Evolutionary conservation across 2,113 vertebrate genomes (phyloP).

Genomic region (Rhinoderma darwinii): DNA sequence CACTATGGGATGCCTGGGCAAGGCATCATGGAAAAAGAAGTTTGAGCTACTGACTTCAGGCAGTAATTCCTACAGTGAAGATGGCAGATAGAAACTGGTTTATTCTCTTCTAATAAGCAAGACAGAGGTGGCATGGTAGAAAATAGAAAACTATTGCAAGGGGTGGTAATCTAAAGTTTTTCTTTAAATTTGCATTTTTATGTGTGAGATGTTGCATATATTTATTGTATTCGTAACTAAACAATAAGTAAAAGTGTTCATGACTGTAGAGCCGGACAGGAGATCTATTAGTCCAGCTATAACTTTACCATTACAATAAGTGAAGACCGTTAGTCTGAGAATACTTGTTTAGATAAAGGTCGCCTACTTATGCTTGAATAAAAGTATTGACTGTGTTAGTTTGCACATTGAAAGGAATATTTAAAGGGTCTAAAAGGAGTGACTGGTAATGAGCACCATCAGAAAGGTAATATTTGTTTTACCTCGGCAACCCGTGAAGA

Average conservation of each 20-base stretch:
- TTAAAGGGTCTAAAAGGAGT: constrained; percentile 50
- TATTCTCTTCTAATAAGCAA: too few species aligned
- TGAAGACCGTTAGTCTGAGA: not conserved
- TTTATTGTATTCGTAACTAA: not conserved
- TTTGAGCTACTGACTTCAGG: too few species aligned
- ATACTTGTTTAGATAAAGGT: not conserved
- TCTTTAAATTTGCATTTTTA: too few species aligned
- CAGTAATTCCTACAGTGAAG: too few species aligned
- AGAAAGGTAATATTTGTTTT: constrained; percentile 58
- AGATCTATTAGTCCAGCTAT: not conserved
- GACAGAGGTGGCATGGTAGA: too few species aligned
- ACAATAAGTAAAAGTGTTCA: not conserved
- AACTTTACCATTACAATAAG: not conserved
- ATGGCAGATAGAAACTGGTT: too few species aligned
- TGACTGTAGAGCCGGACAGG: not conserved
- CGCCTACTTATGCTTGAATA: not conserved
- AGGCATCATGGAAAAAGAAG: too few species aligned
- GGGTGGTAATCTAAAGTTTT: too few species aligned
- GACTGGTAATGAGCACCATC: constrained; percentile 49
- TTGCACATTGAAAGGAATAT: constrained; percentile 26
- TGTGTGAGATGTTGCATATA: not conserved
- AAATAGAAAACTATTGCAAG: too few species aligned
- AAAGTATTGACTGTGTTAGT: constrained; percentile 19
- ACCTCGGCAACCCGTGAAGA: constrained; percentile 7
- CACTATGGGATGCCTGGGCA: too few species aligned